Evolutionary conservation across 2,888 invertebrate species (phyloP).

Genomic region (Acronicta aceris): DNA sequence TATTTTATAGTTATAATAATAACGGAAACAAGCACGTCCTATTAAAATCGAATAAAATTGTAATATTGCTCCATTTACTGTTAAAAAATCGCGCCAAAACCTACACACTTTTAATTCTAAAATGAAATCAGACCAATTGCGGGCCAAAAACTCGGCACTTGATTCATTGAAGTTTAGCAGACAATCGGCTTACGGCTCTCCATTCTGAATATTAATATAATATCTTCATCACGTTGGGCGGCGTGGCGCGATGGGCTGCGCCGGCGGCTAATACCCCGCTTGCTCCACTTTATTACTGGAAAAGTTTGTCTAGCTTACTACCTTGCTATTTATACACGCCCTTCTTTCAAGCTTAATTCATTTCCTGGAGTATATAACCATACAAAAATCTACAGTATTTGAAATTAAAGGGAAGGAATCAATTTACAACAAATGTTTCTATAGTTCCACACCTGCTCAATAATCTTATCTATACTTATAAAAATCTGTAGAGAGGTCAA

Average conservation of each 20-base stretch:
- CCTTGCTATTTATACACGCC: background rate
- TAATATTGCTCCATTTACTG: too few species aligned
- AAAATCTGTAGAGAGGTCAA: too few species aligned
- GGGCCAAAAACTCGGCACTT: conserved; percentile 22
- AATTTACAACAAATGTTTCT: too few species aligned
- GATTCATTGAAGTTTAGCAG: conserved; percentile 42
- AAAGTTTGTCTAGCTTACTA: conserved; percentile 18
- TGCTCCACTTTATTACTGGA: conserved; percentile 21
- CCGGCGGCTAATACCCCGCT: conserved; percentile 25
- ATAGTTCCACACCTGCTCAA: background rate
- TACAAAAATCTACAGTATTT: too few species aligned
- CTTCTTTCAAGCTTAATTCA: background rate
- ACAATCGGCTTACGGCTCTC: conserved; percentile 46
- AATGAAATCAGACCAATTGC: conserved; percentile 7
- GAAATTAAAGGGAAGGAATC: too few species aligned
- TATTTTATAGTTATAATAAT: too few species aligned
- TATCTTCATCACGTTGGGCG: conserved; percentile 28
- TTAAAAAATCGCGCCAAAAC: too few species aligned
- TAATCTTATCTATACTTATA: too few species aligned
- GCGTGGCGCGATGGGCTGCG: conserved; percentile 2
- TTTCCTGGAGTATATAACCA: too few species aligned
- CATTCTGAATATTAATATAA: conserved; percentile 42
- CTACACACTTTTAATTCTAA: background rate
- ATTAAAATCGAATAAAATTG: too few species aligned
- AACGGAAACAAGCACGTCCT: too few species aligned